Conservation (phyloP, 2,888 invertebrate species). For the Acleris cristana region DNA sequence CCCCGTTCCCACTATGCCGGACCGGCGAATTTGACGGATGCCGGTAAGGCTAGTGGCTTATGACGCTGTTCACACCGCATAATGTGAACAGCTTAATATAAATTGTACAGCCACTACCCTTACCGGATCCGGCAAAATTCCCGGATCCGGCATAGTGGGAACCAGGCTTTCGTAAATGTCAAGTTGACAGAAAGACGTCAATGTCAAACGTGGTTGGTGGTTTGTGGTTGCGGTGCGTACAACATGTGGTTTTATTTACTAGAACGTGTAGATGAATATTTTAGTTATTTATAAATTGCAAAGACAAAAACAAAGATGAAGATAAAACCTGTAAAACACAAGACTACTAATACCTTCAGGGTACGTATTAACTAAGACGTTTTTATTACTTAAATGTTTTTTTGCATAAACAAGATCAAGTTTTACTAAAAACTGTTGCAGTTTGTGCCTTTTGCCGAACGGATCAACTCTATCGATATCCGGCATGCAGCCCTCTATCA, state of each 20-base stretch:
- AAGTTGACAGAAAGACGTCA: slow-evolving; percentile 1
- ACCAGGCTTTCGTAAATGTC: not conserved
- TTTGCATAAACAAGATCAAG: not conserved
- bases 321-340: slow-evolving; percentile 88
- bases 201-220: slow-evolving; percentile 8
- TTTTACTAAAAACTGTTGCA: slow-evolving; percentile 56
- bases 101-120: too few relatives aligned
- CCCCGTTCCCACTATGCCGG: too few relatives aligned
- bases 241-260: slow-evolving; percentile 49
- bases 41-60: too few relatives aligned
- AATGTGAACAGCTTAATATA: too few relatives aligned
- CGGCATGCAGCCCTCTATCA: slow-evolving; percentile 92
- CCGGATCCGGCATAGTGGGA: too few relatives aligned
- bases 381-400: slow-evolving; percentile 19
- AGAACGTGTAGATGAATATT: slow-evolving; percentile 28
- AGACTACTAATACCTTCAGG: slow-evolving; percentile 90
- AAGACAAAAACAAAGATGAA: slow-evolving; percentile 79
- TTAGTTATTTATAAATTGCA: slow-evolving; percentile 17
- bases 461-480: slow-evolving; percentile 93
- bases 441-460: slow-evolving; percentile 95
- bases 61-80: too few relatives aligned
- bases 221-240: slow-evolving; percentile 8
- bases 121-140: too few relatives aligned
- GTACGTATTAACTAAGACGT: slow-evolving; percentile 72
- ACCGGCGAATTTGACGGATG: too few relatives aligned